phyloP scores from a whole-genome alignment of 2,113 vertebrate genomes.

The Ictalurus punctatus region DNA sequence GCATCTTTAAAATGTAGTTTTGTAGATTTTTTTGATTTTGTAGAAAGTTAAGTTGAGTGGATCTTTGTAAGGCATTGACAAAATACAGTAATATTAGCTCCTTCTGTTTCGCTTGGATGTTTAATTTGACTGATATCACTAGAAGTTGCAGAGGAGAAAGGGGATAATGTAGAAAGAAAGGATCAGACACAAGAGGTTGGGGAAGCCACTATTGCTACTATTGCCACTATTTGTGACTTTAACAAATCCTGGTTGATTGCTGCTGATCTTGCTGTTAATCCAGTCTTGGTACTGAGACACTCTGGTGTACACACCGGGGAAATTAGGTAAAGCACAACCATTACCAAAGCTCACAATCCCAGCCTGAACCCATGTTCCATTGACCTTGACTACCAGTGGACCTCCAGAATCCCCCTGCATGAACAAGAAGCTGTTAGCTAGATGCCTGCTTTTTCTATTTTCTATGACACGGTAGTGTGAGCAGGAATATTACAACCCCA shows the following conservation, averaged over 20 bases:
- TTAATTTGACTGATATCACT: background rate
- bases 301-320: constrained; percentile 79
- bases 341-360: constrained; percentile 82
- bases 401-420: constrained; percentile 81
- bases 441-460: background rate
- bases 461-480: background rate
- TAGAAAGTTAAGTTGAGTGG: background rate
- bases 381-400: constrained; percentile 72
- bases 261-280: constrained; percentile 58
- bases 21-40: background rate
- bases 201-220: background rate
- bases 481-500: background rate
- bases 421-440: background rate
- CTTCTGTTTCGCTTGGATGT: background rate
- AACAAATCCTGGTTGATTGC: constrained; percentile 35
- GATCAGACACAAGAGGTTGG: constrained; percentile 13
- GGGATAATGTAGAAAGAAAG: background rate
- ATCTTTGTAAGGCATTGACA: background rate
- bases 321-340: constrained; percentile 74
- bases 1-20: background rate
- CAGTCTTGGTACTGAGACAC: constrained; percentile 75
- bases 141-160: background rate
- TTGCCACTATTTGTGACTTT: background rate
- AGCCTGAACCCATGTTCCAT: constrained; percentile 73
- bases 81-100: background rate